Percentiles rank a stretch among this genome's conserved stretches.
Conservation (phyloP, 2,888 invertebrate species). For the Xanthia togata region DNA sequence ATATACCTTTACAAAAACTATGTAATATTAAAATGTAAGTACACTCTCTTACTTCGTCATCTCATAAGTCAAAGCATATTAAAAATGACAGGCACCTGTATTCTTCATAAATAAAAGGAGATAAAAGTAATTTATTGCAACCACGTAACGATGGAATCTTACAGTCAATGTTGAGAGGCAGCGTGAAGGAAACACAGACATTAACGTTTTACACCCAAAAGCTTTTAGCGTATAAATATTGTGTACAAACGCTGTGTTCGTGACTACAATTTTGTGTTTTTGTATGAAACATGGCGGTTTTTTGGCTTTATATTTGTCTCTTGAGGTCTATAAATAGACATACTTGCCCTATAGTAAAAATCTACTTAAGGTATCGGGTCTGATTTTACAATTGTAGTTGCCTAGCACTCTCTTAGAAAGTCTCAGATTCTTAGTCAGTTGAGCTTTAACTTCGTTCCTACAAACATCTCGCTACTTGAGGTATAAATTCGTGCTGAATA, state of each 20-base stretch:
- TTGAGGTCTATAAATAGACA: slow-evolving; percentile 10
- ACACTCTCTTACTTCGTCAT: neutral
- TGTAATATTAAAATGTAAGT: neutral
- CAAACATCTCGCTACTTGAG: too few species aligned
- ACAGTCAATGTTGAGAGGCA: slow-evolving; percentile 74
- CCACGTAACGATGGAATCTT: slow-evolving; percentile 70
- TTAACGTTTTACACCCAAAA: slow-evolving; percentile 86
- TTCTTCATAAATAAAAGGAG: slow-evolving; percentile 56
- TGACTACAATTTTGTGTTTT: slow-evolving; percentile 65
- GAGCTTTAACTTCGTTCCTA: too few species aligned
- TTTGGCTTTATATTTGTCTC: slow-evolving; percentile 15
- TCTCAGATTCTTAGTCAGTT: too few species aligned
- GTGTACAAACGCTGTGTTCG: slow-evolving; percentile 74
- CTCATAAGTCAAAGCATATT: slow-evolving; percentile 30
- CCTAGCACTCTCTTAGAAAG: too few species aligned
- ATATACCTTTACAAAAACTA: neutral
- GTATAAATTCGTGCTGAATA: too few species aligned
- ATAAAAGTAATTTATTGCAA: slow-evolving; percentile 69
- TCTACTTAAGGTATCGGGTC: too few species aligned
- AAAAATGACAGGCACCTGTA: slow-evolving; percentile 60
- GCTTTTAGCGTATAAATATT: slow-evolving; percentile 85
- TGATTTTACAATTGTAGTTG: too few species aligned
- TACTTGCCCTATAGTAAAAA: too few species aligned
- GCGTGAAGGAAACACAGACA: slow-evolving; percentile 77
- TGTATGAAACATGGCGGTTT: slow-evolving; percentile 63